Conservation (phyloP, 1,140 invertebrate genomes). For the Ganaspis sp. region DNA sequence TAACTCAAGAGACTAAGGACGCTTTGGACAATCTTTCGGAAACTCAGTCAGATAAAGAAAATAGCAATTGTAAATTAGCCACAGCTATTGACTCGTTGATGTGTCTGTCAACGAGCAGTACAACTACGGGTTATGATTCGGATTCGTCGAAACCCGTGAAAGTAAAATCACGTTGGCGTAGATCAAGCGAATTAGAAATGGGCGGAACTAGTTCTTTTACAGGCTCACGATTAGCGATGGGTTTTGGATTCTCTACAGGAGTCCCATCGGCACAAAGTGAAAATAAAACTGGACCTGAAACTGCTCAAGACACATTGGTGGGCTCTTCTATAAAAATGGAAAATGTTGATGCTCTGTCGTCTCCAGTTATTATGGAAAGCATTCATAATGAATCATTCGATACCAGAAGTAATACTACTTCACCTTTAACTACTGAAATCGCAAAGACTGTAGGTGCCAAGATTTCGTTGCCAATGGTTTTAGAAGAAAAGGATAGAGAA, state of each 20-base stretch:
- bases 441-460: slow-evolving; percentile 61
- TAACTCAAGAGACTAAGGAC: slow-evolving; percentile 55
- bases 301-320: not conserved
- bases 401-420: slow-evolving; percentile 39
- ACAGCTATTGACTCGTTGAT: slow-evolving; percentile 57
- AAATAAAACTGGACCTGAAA: not conserved
- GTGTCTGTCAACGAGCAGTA: slow-evolving; percentile 49
- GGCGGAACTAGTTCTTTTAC: slow-evolving; percentile 65
- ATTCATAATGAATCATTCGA: slow-evolving; percentile 35
- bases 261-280: not conserved
- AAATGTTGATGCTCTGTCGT: not conserved
- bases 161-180: slow-evolving; percentile 90
- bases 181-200: slow-evolving; percentile 90
- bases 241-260: not conserved
- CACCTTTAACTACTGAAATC: slow-evolving; percentile 31
- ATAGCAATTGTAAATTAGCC: slow-evolving; percentile 56
- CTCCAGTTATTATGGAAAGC: slow-evolving; percentile 34
- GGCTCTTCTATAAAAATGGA: not conserved
- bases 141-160: slow-evolving; percentile 84
- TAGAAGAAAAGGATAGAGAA: slow-evolving; percentile 74
- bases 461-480: slow-evolving; percentile 65
- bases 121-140: slow-evolving; percentile 68
- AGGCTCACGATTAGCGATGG: not conserved
- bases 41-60: slow-evolving; percentile 66
- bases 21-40: slow-evolving; percentile 52